phyloP scores from a whole-genome alignment of 2,797 vertebrate genomes.

The Avahi laniger region DNA sequence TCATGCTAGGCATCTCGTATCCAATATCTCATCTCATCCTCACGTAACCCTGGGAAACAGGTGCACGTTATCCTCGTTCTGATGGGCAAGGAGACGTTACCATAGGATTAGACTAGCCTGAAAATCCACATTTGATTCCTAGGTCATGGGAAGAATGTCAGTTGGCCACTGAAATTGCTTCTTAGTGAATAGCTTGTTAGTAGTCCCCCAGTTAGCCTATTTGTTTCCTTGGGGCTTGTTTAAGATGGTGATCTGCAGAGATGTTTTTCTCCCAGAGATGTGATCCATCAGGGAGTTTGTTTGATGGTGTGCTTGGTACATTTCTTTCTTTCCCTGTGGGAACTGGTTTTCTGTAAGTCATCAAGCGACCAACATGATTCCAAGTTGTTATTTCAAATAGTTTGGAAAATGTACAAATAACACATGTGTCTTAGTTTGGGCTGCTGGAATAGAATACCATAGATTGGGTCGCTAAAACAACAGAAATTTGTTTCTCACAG shows the following conservation, averaged over 20 bases:
- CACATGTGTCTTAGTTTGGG: not conserved
- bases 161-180: not conserved
- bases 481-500: not conserved
- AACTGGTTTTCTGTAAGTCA: not conserved
- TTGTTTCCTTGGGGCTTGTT: not conserved
- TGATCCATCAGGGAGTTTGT: not conserved
- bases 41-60: not conserved
- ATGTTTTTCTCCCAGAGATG: not conserved
- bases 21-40: not conserved
- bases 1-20: not conserved
- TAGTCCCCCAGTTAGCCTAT: not conserved
- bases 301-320: not conserved
- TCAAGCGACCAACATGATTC: not conserved
- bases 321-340: not conserved
- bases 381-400: not conserved
- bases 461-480: not conserved
- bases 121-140: not conserved
- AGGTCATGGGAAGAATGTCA: not conserved
- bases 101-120: not conserved
- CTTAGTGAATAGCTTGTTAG: not conserved
- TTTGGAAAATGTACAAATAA: slow-evolving; percentile 14
- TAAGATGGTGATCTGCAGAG: not conserved
- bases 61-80: not conserved
- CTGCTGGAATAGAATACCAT: not conserved
- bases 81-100: not conserved